Evolutionary conservation across 2,797 vertebrate genomes (phyloP).

Genomic region (Etheostoma nigrum): DNA sequence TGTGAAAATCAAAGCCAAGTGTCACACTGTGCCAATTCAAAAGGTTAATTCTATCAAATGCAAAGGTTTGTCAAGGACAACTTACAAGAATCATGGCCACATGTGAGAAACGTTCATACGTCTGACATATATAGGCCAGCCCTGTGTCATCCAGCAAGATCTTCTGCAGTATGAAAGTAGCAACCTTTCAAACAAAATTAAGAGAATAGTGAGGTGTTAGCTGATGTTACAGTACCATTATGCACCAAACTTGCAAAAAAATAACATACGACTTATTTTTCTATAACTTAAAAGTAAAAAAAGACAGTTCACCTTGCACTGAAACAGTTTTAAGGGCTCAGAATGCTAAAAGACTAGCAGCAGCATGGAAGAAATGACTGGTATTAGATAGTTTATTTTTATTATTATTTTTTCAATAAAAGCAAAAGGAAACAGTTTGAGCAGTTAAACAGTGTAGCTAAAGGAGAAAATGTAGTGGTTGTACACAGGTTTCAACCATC

Average conservation of each 20-base stretch:
- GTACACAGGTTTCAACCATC: background rate
- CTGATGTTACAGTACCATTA: background rate
- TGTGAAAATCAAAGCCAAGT: background rate
- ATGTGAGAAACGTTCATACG: conserved; percentile 97
- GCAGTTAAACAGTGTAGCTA: background rate
- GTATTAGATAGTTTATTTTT: background rate
- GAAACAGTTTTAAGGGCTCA: background rate
- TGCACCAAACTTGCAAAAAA: background rate
- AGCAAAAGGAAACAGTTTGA: background rate
- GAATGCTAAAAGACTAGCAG: background rate
- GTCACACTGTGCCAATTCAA: background rate
- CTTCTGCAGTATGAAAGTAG: conserved; percentile 98
- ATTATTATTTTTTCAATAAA: background rate
- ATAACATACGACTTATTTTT: background rate
- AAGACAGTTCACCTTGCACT: background rate
- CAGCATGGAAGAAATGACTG: background rate
- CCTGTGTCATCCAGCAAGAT: conserved; percentile 98
- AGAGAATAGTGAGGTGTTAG: background rate
- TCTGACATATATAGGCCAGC: conserved; percentile 98
- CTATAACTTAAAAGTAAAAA: background rate
- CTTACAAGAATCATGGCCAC: conserved; percentile 99
- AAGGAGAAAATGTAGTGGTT: background rate
- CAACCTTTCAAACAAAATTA: conserved; percentile 86
- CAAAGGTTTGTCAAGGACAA: conserved; percentile 6
- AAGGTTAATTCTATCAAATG: background rate